Evolutionary conservation across 2,113 vertebrate genomes (phyloP), one percentile per base, ranked within the genome.

Genomic region (Eretmochelys imbricata): DNA sequence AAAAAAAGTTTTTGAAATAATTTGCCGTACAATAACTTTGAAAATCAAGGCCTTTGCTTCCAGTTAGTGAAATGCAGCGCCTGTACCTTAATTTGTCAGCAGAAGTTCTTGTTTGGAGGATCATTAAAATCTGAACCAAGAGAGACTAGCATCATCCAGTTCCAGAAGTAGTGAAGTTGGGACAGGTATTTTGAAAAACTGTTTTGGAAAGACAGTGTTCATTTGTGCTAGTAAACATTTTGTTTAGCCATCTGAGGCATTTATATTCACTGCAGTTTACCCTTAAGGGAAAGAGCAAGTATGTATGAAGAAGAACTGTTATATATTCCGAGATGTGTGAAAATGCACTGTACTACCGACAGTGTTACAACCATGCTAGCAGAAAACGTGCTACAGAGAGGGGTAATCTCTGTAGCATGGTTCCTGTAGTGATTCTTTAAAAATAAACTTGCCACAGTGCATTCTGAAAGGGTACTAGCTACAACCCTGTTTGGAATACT

Each of bases 271-370:
- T 57, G 7, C 2, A 55, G 83, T 91, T 49, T 4, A 48, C 78
- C 75, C 69, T 72, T 12, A 8, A 46, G 76, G 51, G 51, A 62
- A 69, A 86, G 50, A 24, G 13, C 20, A 27, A 72, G n/a, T 72
- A 38, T 72, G 20, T 27, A 31, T 55, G 38, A 46, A 50, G 81
- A 10, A 35, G 17, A 10, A 59, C 0, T 1, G 46, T 3, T 1
- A 2, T 3, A 1, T n/a, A 20, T 25, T 65, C n/a, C 10, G 51
- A 69, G 62, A 10, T 69, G 3, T 27, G 78, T 85, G 53, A 65
- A 78, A 46, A 78, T 4, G 4, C 16, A 31, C 22, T 0, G 0
- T 19, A 2, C 0, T 5, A 81, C 38, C 27, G 0, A 0, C 4
- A 20, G n/a, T 72, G n/a, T 82, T 79, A 50, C 55, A 88, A 48